Percentiles rank a stretch among this genome's conserved stretches.
These are phyloP conservation scores for Varanus komodoensis DNA, from an alignment of 2,113 vertebrate species.

Conservation along the genomic window DNA sequence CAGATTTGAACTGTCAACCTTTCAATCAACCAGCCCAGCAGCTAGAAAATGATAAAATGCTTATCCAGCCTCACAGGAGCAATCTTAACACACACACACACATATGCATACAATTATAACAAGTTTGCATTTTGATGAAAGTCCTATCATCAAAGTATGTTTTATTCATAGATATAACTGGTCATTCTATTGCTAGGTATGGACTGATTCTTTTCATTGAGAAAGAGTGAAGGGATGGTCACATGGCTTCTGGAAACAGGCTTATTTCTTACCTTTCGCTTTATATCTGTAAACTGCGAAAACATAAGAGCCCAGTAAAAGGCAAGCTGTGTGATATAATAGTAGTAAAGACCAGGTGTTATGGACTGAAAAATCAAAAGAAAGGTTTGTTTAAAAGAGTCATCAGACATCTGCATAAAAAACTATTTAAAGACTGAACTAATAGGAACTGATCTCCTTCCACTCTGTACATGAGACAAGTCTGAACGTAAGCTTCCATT, in stretches of 20 bases:
- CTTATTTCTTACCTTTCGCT: slow-evolving; percentile 90
- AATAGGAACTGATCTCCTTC: background rate
- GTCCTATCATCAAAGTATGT: slow-evolving; percentile 10
- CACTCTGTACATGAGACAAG: background rate
- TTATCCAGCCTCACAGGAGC: background rate
- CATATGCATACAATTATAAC: slow-evolving; percentile 1
- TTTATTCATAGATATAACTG: slow-evolving; percentile 25
- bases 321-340: slow-evolving; percentile 91
- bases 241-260: slow-evolving; percentile 15
- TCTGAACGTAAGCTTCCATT: background rate
- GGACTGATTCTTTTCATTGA: slow-evolving; percentile 31
- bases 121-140: background rate
- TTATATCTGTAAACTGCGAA: slow-evolving; percentile 98
- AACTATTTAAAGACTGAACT: background rate
- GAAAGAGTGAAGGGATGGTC: slow-evolving; percentile 34
- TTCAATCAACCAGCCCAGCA: too few species aligned
- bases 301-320: slow-evolving; percentile 99
- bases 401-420: slow-evolving; percentile 28
- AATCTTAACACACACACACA: background rate
- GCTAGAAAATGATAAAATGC: background rate
- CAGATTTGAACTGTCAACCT: too few species aligned
- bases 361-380: slow-evolving; percentile 82
- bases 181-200: slow-evolving; percentile 34
- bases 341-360: slow-evolving; percentile 87
- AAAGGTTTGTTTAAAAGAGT: slow-evolving; percentile 53